A percentile compares a stretch with the other conserved stretches of the same genome.
These are phyloP conservation scores for Sphaeridia pumilis DNA, from an alignment of 2,888 invertebrate species.

Conservation along the genomic window DNA sequence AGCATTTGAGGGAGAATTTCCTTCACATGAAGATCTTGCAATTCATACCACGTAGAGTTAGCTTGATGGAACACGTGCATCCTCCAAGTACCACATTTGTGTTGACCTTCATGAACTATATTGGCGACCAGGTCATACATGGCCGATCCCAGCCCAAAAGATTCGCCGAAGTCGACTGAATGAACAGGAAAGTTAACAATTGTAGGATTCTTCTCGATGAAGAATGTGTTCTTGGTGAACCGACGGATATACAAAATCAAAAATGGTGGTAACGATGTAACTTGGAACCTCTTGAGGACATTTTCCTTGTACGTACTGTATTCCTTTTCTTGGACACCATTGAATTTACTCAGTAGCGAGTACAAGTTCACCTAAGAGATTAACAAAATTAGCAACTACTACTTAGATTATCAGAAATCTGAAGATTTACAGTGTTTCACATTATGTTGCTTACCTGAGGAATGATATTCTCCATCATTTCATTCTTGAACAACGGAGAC, in stretches of 20 bases:
- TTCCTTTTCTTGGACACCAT: constrained; percentile 88
- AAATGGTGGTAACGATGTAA: constrained; percentile 83
- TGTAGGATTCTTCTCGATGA: constrained; percentile 97
- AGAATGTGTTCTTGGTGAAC: constrained; percentile 98
- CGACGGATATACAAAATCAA: constrained; percentile 85
- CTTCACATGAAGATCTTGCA: constrained; percentile 93
- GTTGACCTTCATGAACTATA: constrained; percentile 96
- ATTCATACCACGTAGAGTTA: constrained; percentile 70
- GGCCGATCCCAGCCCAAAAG: constrained; percentile 44
- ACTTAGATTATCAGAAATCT: too few relatives aligned
- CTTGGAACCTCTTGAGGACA: constrained; percentile 91
- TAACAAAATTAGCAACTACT: too few relatives aligned
- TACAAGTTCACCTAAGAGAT: constrained; percentile 72
- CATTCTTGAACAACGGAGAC: constrained; percentile 93
- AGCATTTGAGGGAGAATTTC: constrained; percentile 99
- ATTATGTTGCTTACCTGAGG: constrained; percentile 59
- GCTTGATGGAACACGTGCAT: constrained; percentile 79
- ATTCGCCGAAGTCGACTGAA: constrained; percentile 49
- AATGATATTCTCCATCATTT: constrained; percentile 95
- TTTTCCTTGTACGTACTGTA: constrained; percentile 99
- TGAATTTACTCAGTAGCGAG: constrained; percentile 88
- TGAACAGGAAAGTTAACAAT: constrained; percentile 99
- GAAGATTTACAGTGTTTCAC: not conserved
- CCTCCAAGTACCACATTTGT: constrained; percentile 84
- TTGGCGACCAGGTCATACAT: constrained; percentile 97